Base-by-base conservation (phyloP, 2,888 invertebrate genomes). In the Stenurella melanura region DNA sequence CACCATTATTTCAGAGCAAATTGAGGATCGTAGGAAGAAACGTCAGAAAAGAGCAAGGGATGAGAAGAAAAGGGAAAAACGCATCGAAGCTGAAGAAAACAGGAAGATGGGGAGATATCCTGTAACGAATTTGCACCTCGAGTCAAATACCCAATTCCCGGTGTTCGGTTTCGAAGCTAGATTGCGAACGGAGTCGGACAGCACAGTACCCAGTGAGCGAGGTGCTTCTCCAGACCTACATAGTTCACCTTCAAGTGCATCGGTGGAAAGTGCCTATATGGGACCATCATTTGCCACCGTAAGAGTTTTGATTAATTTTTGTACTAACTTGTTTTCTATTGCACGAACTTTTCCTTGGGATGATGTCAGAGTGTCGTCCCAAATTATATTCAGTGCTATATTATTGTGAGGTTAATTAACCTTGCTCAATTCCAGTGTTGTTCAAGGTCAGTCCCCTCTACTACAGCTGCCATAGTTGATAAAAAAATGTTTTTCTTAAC, bases 61-160 rank as follows among this genome's bases (percentile, higher is more conserved):
- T 17, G 98, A 98, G 87, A 93, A 93, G 26, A 93, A 94, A 42
- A 92, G 96, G 3, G 96, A 97, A 86, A 94, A 93, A 79, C 93
- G 94, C n/a, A 94, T 94, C 78, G 93, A 92, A 73, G 93, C 92
- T 80, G 93, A 94, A 81, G 94, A 95, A 89, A 92, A 96, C 89
- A 91, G 93, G 86, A 90, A 91, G 87, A 92, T 96, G 93, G 93
- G 96, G 84, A 90, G 93, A 90, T 90, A 93, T 88, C 88, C 93
- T 73, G 86, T 92, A 83, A 87, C 92, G 57, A 90, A 92, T 34
- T 91, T 93, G 50, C 93, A 94, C 83, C 91, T 96, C 74, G 93
- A 94, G 85, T 93, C 89, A n/a, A 90, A 87, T 85, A 90, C 88
- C 88, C 93, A 93, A 89, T 94, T 91, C 88, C 81, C 81, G 4